Base-by-base conservation (phyloP, 2,888 invertebrate genomes). In the Mythimna pallens region DNA sequence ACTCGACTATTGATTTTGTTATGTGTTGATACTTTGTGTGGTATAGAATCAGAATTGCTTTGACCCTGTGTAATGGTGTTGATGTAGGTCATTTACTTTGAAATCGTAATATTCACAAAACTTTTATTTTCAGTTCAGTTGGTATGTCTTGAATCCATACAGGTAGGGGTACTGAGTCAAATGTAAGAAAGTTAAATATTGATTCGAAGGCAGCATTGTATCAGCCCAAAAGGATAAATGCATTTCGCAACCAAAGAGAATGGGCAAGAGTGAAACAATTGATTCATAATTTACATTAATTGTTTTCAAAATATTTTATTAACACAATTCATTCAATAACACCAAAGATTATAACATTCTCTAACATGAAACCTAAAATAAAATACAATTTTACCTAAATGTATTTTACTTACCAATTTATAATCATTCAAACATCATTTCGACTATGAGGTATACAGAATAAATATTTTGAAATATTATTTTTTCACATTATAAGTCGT, bases 301-400 rank as follows among this genome's bases (percentile, higher is more conserved):
- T 89, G 89, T 95, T 96, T 96, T 95, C 92, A 96, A 96, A 96
- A 96, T 96, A 96, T 96, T 96, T 96, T 96, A 96, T 96, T 96
- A 96, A 96, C 96, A 96, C 96, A 96, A 96, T 96, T 96, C 96
- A 96, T 96, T 96, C 96, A 96, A 93, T 96, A 96, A 96, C 96
- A 96, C 96, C 96, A 95, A 96, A 96, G 96, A 96, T 96, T 96
- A 96, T 96, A 96, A 96, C 96, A 96, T 96, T 95, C 94, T 96
- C 96, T 96, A 96, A 95, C 94, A 96, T 95, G 96, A 94, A 95
- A 95, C 94, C 95, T 96, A 95, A 95, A 96, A 95, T 95, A 95
- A 94, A 95, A 95, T 95, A 96, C 95, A 96, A 93, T 95, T 95
- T 93, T 93, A 94, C 91, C 94, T 95, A 95, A 88, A 91, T 94